Base-by-base conservation (phyloP, 2,888 invertebrate species). In the Cremastobaeus sp. region DNA sequence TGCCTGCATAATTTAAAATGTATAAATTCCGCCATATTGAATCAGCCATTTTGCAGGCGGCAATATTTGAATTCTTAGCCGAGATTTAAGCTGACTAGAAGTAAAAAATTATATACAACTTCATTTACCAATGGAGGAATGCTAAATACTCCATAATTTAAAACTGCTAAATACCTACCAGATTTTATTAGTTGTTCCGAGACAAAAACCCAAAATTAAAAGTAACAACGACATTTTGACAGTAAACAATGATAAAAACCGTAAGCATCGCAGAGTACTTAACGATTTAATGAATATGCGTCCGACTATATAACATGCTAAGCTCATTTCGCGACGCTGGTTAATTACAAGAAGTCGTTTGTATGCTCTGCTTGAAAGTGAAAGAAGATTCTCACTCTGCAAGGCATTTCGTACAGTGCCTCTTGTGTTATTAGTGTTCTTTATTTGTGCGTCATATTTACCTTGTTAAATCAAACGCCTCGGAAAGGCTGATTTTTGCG, bases 231-330 rank as follows among this genome's bases (percentile, higher is more conserved):
- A 37, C 52, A 52, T 68, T 73, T 57, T 14, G 62, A 64, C 34
- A 43, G 68, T 68, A 68, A 73, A 64, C 68, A 68, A 73, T 73
- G 45, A 55, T 68, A 64, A 68, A 73, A 73, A 73, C 45, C 50
- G 54, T 60, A 73, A 66, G 62, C 62, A 34, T 41, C 68, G 73
- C 52, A 50, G 73, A 62, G 68, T 52, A 68, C 68, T 73, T 68
- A 73, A 73, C 68, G 62, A 73, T 68, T 68, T 73, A 73, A 73
- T 73, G 73, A 73, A 73, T 73, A 73, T 68, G 62, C 73, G 62
- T 57, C 34, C 62, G 35, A 57, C 50, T 43, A 20, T 30, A 43
- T 66, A 60, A 68, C 68, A 57, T 57, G 66, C 62, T 50, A 39
- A 73, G 39, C 68, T 64, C 64, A 68, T 73, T 66, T 68, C 52